Evolutionary conservation across 2,113 vertebrate genomes (phyloP).

Genomic region (Serinus canaria): DNA sequence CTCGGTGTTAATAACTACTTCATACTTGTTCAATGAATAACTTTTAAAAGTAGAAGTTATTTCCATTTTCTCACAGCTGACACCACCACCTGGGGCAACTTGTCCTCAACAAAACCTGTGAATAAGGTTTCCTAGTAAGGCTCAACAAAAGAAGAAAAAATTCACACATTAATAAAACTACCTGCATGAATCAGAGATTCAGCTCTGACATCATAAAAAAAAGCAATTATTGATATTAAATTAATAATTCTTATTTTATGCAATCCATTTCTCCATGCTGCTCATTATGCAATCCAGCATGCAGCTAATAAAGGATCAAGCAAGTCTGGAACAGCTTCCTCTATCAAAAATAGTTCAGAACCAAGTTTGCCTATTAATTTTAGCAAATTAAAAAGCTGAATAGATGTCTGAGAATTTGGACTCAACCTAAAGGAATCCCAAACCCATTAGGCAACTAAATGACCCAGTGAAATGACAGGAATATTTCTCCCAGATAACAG

Average conservation of each 20-base stretch:
- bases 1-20: not conserved
- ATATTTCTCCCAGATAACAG: not conserved
- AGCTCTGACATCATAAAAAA: not conserved
- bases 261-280: not conserved
- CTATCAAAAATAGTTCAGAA: not conserved
- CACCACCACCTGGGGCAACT: not conserved
- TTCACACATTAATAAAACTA: not conserved
- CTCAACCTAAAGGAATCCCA: conserved; percentile 8
- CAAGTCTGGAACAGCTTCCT: not conserved
- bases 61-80: not conserved
- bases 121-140: not conserved
- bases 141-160: not conserved
- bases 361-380: not conserved
- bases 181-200: not conserved
- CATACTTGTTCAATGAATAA: not conserved
- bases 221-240: not conserved
- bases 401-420: not conserved
- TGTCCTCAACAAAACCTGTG: not conserved
- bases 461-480: not conserved
- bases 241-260: not conserved
- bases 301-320: not conserved
- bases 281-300: not conserved
- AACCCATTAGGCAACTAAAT: not conserved
- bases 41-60: not conserved
- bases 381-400: not conserved